phyloP scores from a whole-genome alignment of 1,140 invertebrate species.

The Helicorthomorpha holstii region DNA sequence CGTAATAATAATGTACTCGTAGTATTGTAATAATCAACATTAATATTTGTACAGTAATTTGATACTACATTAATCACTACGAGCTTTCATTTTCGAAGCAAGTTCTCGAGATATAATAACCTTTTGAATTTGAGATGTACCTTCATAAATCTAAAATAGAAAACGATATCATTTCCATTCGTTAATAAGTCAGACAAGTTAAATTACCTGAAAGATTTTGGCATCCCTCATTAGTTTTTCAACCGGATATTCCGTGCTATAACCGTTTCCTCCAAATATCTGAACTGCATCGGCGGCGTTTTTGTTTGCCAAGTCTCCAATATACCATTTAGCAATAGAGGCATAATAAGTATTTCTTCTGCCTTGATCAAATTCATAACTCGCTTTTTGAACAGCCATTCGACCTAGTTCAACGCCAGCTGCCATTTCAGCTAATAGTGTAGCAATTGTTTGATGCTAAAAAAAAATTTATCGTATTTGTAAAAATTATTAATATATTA shows the following conservation, averaged over 20 bases:
- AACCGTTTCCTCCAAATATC: conserved; percentile 84
- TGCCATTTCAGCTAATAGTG: conserved; percentile 93
- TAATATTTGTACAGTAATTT: no score
- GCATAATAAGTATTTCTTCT: conserved; percentile 65
- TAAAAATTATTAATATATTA: no score
- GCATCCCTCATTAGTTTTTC: conserved; percentile 98
- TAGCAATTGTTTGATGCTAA: conserved; percentile 66
- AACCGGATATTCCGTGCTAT: conserved; percentile 93
- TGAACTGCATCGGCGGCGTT: conserved; percentile 82
- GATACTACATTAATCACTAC: no score
- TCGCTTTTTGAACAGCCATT: conserved; percentile 64
- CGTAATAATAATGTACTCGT: no score
- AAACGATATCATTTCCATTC: no score
- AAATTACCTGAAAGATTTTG: conserved; percentile 71
- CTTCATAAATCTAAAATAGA: conserved; percentile 68
- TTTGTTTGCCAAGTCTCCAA: conserved; percentile 86
- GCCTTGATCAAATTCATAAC: conserved; percentile 76
- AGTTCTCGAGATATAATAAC: conserved; percentile 75
- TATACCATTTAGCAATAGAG: conserved; percentile 84
- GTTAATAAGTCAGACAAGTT: background rate
- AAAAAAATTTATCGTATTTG: background rate
- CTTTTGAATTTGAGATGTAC: conserved; percentile 90
- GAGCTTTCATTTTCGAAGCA: background rate
- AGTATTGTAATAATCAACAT: no score
- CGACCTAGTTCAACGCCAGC: conserved; percentile 75